A percentile compares a stretch with the other conserved stretches of the same genome.
phyloP scores from a whole-genome alignment of 1,140 invertebrate genomes.

The Gryllus bimaculatus region DNA sequence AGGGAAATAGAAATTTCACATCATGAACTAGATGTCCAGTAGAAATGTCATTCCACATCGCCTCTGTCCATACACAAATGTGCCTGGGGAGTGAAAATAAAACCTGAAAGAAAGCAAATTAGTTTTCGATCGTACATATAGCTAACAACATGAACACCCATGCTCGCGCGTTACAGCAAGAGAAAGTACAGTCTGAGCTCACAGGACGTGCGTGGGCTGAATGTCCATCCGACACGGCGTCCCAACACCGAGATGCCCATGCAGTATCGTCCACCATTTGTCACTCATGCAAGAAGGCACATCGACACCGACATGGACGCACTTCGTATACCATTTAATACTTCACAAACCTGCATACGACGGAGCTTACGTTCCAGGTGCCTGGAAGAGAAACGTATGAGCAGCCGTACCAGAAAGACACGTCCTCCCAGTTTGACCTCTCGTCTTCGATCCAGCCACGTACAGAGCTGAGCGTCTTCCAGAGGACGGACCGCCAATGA shows the following conservation, averaged over 20 bases:
- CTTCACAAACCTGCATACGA: not conserved
- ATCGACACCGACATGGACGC: not conserved
- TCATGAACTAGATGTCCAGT: not conserved
- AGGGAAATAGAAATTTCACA: not conserved
- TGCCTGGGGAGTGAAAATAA: not conserved
- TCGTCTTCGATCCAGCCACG: too few species aligned
- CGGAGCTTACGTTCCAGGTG: not conserved
- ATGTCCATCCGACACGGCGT: not conserved
- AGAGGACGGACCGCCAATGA: too few species aligned
- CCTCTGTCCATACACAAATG: not conserved
- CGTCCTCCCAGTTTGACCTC: too few species aligned
- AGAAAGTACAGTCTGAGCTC: not conserved
- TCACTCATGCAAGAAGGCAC: not conserved
- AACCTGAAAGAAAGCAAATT: constrained; percentile 10
- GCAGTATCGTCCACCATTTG: not conserved
- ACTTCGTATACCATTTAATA: not conserved
- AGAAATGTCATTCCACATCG: not conserved
- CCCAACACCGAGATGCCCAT: constrained; percentile 2
- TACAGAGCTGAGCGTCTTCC: too few species aligned
- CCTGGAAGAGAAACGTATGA: not conserved
- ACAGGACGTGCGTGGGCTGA: not conserved
- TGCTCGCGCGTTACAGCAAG: constrained; percentile 2
- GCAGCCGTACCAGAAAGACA: not conserved
- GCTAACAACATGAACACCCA: not conserved
- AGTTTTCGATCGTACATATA: not conserved